These are phyloP conservation scores for Meloidogyne floridensis DNA, from an alignment of 1,140 invertebrate genomes.

Conservation along the genomic window DNA sequence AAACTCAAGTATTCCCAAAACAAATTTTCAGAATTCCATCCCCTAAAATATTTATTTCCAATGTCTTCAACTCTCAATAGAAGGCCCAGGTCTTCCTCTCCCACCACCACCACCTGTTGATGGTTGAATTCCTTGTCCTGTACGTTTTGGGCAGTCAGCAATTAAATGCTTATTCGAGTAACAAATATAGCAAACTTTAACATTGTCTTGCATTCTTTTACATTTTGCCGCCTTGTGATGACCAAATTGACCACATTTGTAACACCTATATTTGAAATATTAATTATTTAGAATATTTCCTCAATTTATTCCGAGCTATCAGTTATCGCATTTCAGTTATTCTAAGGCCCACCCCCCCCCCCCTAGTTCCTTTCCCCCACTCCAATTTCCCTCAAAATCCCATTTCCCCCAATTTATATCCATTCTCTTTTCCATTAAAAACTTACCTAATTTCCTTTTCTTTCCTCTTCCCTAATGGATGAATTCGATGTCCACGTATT, in stretches of 20 bases:
- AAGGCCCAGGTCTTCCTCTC: background rate
- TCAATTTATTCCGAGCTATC: no score
- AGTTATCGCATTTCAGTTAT: no score
- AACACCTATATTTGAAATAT: slow-evolving; percentile 16
- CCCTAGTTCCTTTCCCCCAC: no score
- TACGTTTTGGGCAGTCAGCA: slow-evolving; percentile 34
- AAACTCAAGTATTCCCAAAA: background rate
- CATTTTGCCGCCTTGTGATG: slow-evolving; percentile 39
- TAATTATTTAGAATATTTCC: background rate
- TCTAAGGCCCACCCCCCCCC: no score
- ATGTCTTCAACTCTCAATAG: background rate
- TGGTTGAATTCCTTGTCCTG: slow-evolving; percentile 8
- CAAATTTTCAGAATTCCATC: background rate
- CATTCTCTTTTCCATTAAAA: background rate
- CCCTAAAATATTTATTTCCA: background rate
- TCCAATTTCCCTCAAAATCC: no score
- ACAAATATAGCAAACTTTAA: slow-evolving; percentile 37
- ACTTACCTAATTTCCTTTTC: slow-evolving; percentile 32
- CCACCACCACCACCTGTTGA: background rate
- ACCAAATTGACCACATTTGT: slow-evolving; percentile 38
- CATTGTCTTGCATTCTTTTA: slow-evolving; percentile 24
- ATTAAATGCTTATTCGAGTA: slow-evolving; percentile 32
- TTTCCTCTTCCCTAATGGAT: slow-evolving; percentile 33
- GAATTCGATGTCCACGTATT: slow-evolving; percentile 30
- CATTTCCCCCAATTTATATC: no score